Percentiles rank a stretch among this genome's conserved stretches.
phyloP scores from a whole-genome alignment of 2,113 vertebrate species.

The Neogobius melanostomus region DNA sequence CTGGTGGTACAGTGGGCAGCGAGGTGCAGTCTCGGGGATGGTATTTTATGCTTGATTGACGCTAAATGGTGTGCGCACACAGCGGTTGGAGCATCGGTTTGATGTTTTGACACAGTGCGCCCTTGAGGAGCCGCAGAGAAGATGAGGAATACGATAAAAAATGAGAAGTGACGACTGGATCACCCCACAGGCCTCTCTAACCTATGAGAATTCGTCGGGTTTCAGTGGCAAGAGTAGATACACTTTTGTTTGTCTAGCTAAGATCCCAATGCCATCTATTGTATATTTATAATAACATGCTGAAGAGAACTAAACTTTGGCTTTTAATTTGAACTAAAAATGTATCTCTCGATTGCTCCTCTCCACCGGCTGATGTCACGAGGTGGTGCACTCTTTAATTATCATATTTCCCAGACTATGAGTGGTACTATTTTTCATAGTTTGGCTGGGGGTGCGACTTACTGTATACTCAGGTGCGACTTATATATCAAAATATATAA shows the following conservation, averaged over 20 bases:
- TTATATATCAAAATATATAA: too few relatives aligned
- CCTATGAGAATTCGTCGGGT: conserved; percentile 3
- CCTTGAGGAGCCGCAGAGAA: conserved; percentile 22
- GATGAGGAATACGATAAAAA: conserved; percentile 27
- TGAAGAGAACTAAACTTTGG: too few relatives aligned
- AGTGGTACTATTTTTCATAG: too few relatives aligned
- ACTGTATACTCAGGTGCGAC: too few relatives aligned
- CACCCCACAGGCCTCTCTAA: conserved; percentile 16
- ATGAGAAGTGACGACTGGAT: conserved; percentile 15
- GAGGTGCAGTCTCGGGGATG: conserved; percentile 40
- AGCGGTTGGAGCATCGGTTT: conserved; percentile 29
- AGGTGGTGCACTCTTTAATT: too few relatives aligned
- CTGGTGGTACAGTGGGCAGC: conserved; percentile 34
- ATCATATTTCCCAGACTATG: too few relatives aligned
- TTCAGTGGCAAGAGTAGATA: background rate
- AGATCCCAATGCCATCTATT: conserved; percentile 15
- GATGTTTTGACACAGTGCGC: conserved; percentile 48
- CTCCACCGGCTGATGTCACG: too few relatives aligned
- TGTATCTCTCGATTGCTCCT: too few relatives aligned
- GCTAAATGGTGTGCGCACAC: conserved; percentile 58
- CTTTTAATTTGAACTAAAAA: too few relatives aligned
- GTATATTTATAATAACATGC: background rate
- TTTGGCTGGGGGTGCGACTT: too few relatives aligned
- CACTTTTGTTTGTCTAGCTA: conserved; percentile 9
- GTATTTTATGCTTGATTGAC: conserved; percentile 64